These are phyloP conservation scores for Tupaia chinensis DNA, from an alignment of 2,113 vertebrate genomes.

Conservation along the genomic window DNA sequence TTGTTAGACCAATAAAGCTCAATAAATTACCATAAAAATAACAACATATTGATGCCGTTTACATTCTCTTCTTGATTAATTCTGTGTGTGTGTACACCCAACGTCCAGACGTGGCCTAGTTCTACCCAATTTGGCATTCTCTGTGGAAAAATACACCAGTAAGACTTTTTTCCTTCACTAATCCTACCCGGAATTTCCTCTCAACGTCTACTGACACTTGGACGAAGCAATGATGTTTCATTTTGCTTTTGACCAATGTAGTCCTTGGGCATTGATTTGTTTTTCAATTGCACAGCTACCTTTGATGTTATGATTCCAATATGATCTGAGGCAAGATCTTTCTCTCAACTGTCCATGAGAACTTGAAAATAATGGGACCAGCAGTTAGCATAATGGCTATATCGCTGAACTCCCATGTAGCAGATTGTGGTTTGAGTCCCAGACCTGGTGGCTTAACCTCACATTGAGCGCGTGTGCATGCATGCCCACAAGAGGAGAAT, in stretches of 20 bases:
- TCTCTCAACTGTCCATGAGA: constrained; percentile 1
- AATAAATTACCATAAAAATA: constrained; percentile 68
- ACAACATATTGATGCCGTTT: constrained; percentile 46
- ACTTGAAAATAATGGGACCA: constrained; percentile 33
- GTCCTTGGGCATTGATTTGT: constrained; percentile 32
- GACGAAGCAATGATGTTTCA: constrained; percentile 31
- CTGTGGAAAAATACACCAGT: constrained; percentile 58
- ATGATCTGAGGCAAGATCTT: background rate
- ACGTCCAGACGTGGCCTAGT: background rate
- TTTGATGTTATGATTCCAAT: constrained; percentile 56
- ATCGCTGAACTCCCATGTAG: too few species aligned
- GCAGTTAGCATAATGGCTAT: too few species aligned
- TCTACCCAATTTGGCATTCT: constrained; percentile 55
- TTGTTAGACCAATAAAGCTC: constrained; percentile 25
- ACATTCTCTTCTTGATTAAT: constrained; percentile 63
- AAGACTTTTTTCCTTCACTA: background rate
- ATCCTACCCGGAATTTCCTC: constrained; percentile 45
- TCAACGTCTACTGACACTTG: constrained; percentile 3
- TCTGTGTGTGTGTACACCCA: background rate
- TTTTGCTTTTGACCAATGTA: constrained; percentile 45
- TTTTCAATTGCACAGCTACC: background rate
- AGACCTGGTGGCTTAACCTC: too few species aligned
- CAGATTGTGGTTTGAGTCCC: too few species aligned
- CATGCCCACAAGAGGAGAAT: too few species aligned
- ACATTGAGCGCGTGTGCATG: too few species aligned